phyloP scores from a whole-genome alignment of 2,888 invertebrate species.

The Drosophila gaucha region DNA sequence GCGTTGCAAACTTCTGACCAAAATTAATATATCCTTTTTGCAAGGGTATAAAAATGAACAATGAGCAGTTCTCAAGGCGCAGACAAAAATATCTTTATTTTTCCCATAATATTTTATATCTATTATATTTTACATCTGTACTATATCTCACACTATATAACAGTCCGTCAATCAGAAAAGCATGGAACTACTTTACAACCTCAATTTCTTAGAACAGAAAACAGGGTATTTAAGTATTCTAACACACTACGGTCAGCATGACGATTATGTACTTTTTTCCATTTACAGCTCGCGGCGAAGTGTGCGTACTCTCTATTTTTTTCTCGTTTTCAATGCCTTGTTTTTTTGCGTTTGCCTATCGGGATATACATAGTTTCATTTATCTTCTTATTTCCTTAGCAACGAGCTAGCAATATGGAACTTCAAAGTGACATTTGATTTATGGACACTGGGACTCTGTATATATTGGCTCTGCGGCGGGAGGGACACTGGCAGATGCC shows the following conservation, averaged over 20 bases:
- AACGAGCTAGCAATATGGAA: slow-evolving; percentile 50
- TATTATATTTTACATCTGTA: no score
- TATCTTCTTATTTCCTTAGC: slow-evolving; percentile 50
- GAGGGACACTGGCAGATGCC: slow-evolving; percentile 10
- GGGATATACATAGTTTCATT: slow-evolving; percentile 71
- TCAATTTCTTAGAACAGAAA: background rate
- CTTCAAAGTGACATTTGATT: slow-evolving; percentile 77
- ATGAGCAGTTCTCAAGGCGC: no score
- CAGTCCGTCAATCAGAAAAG: no score
- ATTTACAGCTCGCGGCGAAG: slow-evolving; percentile 28
- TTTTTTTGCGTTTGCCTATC: slow-evolving; percentile 5
- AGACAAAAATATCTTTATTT: no score
- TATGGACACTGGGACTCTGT: slow-evolving; percentile 58
- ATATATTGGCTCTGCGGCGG: slow-evolving; percentile 1
- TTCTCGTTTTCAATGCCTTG: background rate
- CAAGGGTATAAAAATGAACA: no score
- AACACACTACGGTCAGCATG: no score
- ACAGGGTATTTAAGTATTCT: slow-evolving; percentile 3
- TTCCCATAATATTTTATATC: no score
- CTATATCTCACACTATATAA: no score
- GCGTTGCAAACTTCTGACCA: no score
- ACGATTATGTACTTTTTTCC: slow-evolving; percentile 9
- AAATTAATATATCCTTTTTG: no score
- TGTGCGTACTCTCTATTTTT: slow-evolving; percentile 2
- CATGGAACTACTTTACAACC: no score